phyloP scores from a whole-genome alignment of 2,797 vertebrate genomes.

The Alectoris magna region DNA sequence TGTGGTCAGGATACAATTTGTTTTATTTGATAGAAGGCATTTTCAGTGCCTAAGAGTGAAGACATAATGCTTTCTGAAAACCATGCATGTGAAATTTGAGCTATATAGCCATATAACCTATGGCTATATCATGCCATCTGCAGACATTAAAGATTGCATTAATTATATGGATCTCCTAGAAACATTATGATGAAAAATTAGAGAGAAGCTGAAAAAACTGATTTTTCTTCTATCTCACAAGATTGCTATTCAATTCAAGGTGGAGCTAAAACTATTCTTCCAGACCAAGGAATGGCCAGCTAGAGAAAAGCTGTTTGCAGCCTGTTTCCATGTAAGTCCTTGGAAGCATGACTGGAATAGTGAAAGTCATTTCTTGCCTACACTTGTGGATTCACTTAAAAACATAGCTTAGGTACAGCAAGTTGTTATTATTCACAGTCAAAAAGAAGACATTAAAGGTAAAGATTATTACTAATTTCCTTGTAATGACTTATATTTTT shows the following conservation, averaged over 20 bases:
- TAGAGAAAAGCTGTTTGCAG: background rate
- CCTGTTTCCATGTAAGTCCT: background rate
- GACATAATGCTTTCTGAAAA: background rate
- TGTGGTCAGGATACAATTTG: slow-evolving; percentile 64
- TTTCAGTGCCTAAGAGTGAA: background rate
- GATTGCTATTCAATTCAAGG: background rate
- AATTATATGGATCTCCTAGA: background rate
- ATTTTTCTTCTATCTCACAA: background rate
- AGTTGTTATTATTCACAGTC: slow-evolving; percentile 29
- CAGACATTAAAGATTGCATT: background rate
- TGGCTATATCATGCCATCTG: background rate
- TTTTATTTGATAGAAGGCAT: background rate
- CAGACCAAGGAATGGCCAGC: background rate
- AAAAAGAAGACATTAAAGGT: slow-evolving; percentile 40
- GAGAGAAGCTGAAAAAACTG: background rate
- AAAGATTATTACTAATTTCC: slow-evolving; percentile 48
- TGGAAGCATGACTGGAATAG: background rate
- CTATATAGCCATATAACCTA: background rate
- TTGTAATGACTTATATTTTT: slow-evolving; percentile 28
- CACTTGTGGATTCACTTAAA: background rate
- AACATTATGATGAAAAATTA: background rate
- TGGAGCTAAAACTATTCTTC: background rate
- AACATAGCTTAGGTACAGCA: background rate
- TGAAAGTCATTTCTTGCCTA: background rate
- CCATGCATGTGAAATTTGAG: accelerated